Conservation (phyloP, 2,888 invertebrate genomes). For the Dione vanillae region DNA sequence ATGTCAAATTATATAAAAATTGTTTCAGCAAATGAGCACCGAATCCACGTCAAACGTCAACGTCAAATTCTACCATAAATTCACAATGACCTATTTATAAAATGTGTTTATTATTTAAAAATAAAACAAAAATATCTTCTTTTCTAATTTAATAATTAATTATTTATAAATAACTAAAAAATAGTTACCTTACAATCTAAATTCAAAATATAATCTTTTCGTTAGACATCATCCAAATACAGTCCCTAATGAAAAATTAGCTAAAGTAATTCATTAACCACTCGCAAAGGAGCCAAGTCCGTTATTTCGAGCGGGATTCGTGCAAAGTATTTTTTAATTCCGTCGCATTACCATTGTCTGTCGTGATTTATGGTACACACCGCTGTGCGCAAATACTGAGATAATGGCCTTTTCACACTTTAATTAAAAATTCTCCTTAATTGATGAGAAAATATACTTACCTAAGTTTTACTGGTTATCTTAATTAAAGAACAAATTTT, state of each 20-base stretch:
- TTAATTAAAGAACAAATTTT: conserved; percentile 28
- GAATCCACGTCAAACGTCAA: too few relatives aligned
- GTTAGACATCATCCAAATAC: conserved; percentile 51
- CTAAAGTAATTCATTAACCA: conserved; percentile 82
- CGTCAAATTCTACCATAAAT: too few relatives aligned
- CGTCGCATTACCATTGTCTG: conserved; percentile 79
- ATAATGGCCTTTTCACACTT: conserved; percentile 80
- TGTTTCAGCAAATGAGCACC: too few relatives aligned
- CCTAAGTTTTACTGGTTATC: conserved; percentile 39
- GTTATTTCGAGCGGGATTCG: conserved; percentile 72
- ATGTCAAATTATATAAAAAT: too few relatives aligned
- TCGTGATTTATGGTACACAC: conserved; percentile 70
- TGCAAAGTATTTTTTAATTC: conserved; percentile 81
- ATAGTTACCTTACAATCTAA: background rate
- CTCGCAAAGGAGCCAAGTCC: conserved; percentile 78
- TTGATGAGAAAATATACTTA: conserved; percentile 61
- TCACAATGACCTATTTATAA: too few relatives aligned
- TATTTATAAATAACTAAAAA: too few relatives aligned
- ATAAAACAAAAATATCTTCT: too few relatives aligned
- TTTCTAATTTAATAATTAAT: too few relatives aligned
- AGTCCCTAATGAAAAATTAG: conserved; percentile 70
- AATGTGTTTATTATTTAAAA: too few relatives aligned
- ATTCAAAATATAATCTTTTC: background rate
- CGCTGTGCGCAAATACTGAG: conserved; percentile 67
- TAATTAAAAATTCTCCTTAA: conserved; percentile 68